These are phyloP conservation scores for Hydrolagus affinis DNA, from an alignment of 2,113 vertebrate genomes.

Conservation along the genomic window DNA sequence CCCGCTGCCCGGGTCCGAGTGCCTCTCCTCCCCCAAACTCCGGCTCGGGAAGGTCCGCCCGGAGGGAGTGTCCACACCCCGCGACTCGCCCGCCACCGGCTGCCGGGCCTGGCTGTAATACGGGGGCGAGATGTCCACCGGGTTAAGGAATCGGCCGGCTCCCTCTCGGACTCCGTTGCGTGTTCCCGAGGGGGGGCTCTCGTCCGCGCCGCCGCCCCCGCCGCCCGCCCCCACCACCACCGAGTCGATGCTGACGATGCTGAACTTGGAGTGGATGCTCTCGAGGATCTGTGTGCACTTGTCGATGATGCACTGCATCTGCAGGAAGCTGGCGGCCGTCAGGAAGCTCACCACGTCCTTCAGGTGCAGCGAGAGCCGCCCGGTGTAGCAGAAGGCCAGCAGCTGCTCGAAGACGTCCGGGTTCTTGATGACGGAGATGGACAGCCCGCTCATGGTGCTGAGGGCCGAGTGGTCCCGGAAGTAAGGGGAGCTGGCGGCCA, in stretches of 20 bases:
- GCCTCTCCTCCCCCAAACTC: constrained; percentile 67
- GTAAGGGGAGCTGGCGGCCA: constrained; percentile 93
- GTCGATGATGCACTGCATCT: constrained; percentile 97
- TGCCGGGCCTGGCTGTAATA: constrained; percentile 75
- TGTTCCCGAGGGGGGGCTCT: constrained; percentile 46
- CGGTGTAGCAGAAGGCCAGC: constrained; percentile 96
- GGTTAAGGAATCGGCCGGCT: constrained; percentile 77
- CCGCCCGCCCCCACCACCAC: constrained; percentile 72
- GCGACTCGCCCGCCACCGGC: constrained; percentile 54
- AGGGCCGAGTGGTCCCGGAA: constrained; percentile 95
- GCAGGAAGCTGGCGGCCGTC: constrained; percentile 93
- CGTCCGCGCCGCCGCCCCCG: constrained; percentile 17
- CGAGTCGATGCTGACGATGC: constrained; percentile 64
- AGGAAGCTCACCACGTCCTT: constrained; percentile 96
- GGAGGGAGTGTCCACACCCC: constrained; percentile 58
- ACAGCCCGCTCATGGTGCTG: constrained; percentile 96
- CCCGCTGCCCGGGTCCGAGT: constrained; percentile 87
- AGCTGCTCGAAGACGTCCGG: constrained; percentile 94
- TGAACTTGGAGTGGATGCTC: constrained; percentile 95
- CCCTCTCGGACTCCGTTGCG: constrained; percentile 80
- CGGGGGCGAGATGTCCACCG: constrained; percentile 88
- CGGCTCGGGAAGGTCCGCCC: constrained; percentile 53
- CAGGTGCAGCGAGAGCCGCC: constrained; percentile 89
- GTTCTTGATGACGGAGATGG: constrained; percentile 95
- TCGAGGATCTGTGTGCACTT: constrained; percentile 96